Percentiles rank a stretch among this genome's conserved stretches.
Conservation (phyloP, 1,140 invertebrate species). For the Metopolophium dirhodum region DNA sequence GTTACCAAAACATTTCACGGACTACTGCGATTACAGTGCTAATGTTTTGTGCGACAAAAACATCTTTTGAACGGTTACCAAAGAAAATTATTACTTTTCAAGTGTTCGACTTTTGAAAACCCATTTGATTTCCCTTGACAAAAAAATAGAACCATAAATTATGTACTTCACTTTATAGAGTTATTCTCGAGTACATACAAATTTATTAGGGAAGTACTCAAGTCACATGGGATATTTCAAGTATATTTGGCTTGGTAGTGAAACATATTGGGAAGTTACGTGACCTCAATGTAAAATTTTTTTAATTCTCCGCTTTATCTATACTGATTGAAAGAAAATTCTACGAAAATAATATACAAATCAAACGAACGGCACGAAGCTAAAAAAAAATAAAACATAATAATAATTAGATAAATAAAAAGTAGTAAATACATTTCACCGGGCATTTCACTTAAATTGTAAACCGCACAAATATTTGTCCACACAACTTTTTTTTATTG, state of each 20-base stretch:
- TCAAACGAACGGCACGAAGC: not conserved
- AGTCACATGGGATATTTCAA: slow-evolving; percentile 18
- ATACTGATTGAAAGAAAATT: not conserved
- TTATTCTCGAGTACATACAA: not conserved
- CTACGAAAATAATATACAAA: not conserved
- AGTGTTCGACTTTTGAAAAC: not conserved
- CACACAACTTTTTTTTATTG: not conserved
- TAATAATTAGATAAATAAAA: not conserved
- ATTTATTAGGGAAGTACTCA: slow-evolving; percentile 11
- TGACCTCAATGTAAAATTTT: not conserved
- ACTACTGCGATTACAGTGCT: not conserved
- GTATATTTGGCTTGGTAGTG: not conserved
- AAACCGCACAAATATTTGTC: not conserved
- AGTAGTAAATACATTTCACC: no score
- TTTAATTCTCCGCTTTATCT: not conserved
- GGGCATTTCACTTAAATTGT: not conserved
- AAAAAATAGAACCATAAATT: not conserved
- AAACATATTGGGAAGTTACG: not conserved
- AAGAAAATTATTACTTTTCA: slow-evolving; percentile 11
- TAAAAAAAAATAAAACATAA: not conserved
- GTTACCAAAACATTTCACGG: not conserved
- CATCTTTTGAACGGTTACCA: not conserved
- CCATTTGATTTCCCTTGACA: not conserved
- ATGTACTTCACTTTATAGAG: slow-evolving; percentile 19
- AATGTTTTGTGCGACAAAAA: not conserved